phyloP scores from a whole-genome alignment of 2,113 vertebrate species.

The Arenaria interpres region DNA sequence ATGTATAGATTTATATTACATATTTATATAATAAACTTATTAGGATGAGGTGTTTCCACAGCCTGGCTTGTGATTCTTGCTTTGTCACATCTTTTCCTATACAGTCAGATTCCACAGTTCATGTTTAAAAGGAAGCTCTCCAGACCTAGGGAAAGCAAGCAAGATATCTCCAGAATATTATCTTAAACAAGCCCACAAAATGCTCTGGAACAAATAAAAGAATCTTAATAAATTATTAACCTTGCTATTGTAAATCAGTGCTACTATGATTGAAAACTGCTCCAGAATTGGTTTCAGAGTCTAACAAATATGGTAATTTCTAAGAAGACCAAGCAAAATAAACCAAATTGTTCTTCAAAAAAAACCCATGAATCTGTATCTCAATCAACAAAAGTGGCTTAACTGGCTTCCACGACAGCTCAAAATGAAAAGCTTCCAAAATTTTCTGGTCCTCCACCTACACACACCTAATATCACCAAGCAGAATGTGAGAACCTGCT shows the following conservation, averaged over 20 bases:
- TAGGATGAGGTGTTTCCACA: background rate
- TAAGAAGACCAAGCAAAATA: background rate
- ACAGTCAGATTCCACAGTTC: background rate
- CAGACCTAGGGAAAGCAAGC: background rate
- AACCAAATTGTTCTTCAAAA: background rate
- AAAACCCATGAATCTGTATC: background rate
- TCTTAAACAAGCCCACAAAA: background rate
- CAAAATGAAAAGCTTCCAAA: background rate
- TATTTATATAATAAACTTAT: background rate
- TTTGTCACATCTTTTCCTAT: background rate
- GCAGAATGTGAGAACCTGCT: slow-evolving; percentile 5
- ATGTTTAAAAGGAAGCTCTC: background rate
- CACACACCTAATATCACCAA: background rate
- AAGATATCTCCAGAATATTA: background rate
- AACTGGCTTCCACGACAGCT: background rate
- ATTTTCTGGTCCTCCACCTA: background rate
- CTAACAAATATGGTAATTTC: background rate
- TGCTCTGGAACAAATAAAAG: background rate
- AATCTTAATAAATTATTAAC: background rate
- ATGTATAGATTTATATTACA: background rate
- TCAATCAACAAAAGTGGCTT: background rate
- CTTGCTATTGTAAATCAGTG: background rate
- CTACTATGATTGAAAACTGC: background rate
- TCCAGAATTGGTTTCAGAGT: accelerated
- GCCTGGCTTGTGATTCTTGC: background rate